These are phyloP conservation scores for Andrena flavipes DNA, from an alignment of 2,888 invertebrate species.

Conservation along the genomic window DNA sequence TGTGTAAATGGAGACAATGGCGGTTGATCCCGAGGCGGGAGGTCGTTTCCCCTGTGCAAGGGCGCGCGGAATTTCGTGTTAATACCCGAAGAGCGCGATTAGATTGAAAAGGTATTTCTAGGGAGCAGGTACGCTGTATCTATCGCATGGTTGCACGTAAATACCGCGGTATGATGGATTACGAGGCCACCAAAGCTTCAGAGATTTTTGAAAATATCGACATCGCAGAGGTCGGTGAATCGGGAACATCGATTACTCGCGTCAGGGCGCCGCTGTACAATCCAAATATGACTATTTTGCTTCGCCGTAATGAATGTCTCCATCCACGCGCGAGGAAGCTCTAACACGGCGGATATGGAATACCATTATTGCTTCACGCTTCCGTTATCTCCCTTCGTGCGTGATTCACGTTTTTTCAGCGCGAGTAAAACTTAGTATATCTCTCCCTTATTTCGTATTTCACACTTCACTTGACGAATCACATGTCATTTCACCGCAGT, in stretches of 20 bases:
- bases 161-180: constrained; percentile 34
- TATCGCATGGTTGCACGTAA: constrained; percentile 10
- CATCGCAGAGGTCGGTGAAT: not conserved
- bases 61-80: constrained; percentile 9
- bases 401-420: too few relatives aligned
- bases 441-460: too few relatives aligned
- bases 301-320: not conserved
- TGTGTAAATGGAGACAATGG: not conserved
- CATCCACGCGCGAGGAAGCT: not conserved
- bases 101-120: constrained; percentile 26
- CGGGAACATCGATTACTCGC: constrained; percentile 23
- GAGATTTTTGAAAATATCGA: constrained; percentile 28
- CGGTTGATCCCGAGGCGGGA: not conserved
- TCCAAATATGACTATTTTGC: constrained; percentile 2
- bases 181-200: not conserved
- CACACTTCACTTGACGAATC: too few relatives aligned
- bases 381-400: too few relatives aligned
- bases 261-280: not conserved
- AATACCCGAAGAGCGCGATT: constrained; percentile 5
- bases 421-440: too few relatives aligned
- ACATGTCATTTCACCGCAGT: too few relatives aligned
- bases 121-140: not conserved
- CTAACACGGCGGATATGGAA: not conserved
- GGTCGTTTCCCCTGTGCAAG: not conserved
- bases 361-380: too few relatives aligned